Conservation (phyloP, 2,888 invertebrate genomes). For the Deilephila elpenor region DNA sequence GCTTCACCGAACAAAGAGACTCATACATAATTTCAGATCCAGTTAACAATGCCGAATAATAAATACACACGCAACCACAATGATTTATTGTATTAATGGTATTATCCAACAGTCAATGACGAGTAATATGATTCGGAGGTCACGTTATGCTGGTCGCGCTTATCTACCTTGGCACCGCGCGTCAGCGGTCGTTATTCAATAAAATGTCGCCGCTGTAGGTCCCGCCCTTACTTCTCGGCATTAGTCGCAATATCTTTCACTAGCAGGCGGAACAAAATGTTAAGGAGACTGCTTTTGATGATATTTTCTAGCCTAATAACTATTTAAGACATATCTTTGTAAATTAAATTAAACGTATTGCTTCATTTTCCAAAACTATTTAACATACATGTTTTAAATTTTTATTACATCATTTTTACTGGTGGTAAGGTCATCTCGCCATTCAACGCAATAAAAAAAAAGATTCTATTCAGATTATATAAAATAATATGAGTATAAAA, state of each 20-base stretch:
- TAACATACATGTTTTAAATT: too few relatives aligned
- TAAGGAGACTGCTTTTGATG: background rate
- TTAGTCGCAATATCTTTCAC: constrained; percentile 58
- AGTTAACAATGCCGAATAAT: constrained; percentile 11
- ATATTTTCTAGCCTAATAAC: background rate
- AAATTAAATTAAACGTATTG: too few relatives aligned
- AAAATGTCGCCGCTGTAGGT: constrained; percentile 61
- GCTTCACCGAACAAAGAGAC: background rate
- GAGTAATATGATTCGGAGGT: constrained; percentile 34
- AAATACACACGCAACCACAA: constrained; percentile 12
- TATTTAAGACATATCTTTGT: background rate
- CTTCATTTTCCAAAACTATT: too few relatives aligned
- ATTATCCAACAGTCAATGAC: constrained; percentile 23
- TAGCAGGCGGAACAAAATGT: constrained; percentile 46
- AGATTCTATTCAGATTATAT: too few relatives aligned
- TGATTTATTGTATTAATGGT: constrained; percentile 24
- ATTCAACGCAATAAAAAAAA: too few relatives aligned
- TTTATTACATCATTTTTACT: too few relatives aligned
- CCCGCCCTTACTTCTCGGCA: constrained; percentile 54
- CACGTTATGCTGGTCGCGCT: constrained; percentile 53
- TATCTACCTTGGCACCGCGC: constrained; percentile 63
- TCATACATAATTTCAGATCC: background rate
- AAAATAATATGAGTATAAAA: too few relatives aligned
- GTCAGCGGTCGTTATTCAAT: constrained; percentile 73
- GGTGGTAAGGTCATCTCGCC: too few relatives aligned